Evolutionary conservation across 2,888 invertebrate species (phyloP).

Genomic region (Dysmachus trigonus): DNA sequence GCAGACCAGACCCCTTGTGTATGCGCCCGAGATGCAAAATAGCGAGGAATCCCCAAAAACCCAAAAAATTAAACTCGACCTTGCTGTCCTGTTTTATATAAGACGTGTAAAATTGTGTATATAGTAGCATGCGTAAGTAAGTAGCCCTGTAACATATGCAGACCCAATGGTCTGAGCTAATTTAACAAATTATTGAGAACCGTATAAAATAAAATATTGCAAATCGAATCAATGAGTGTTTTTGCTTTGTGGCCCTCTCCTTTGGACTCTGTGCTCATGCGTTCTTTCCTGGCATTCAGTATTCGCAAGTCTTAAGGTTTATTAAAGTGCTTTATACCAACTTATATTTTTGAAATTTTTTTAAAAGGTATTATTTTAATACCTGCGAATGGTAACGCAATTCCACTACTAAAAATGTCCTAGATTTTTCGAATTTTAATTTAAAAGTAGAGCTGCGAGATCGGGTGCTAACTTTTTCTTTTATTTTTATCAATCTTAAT

Average conservation of each 20-base stretch:
- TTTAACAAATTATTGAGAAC: constrained; percentile 6
- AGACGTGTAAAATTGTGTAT: constrained; percentile 1
- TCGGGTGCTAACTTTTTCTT: too few species aligned
- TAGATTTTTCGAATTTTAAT: too few species aligned
- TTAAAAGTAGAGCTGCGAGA: too few species aligned
- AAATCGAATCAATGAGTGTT: background rate
- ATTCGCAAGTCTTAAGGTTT: background rate
- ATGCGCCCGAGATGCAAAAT: background rate
- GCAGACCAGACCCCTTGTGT: background rate
- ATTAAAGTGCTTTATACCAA: too few species aligned
- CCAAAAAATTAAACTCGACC: background rate
- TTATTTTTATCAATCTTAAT: too few species aligned
- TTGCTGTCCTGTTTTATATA: constrained; percentile 9
- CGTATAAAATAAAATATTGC: background rate
- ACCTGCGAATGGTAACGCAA: too few species aligned
- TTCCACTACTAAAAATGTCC: too few species aligned
- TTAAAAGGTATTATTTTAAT: too few species aligned
- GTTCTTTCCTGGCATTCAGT: background rate
- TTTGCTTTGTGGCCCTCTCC: background rate
- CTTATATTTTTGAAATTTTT: too few species aligned
- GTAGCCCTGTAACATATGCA: background rate
- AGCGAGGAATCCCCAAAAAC: background rate
- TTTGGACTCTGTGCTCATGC: background rate
- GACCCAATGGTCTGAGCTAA: background rate
- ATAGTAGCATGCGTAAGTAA: background rate